Evolutionary conservation across 2,113 vertebrate genomes (phyloP).

Genomic region (Amphiprion percula): DNA sequence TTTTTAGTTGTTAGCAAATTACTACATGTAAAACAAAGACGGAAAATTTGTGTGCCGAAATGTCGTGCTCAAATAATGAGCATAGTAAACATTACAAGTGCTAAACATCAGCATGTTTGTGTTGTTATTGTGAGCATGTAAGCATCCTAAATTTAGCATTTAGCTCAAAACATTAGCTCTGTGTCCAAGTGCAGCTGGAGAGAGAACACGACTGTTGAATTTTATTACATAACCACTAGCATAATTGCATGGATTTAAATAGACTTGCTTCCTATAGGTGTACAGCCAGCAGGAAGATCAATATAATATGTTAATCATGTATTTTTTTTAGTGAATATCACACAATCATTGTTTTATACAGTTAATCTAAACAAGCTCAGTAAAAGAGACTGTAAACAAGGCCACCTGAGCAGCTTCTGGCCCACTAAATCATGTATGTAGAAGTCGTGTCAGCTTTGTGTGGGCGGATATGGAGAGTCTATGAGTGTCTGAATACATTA

Average conservation of each 20-base stretch:
- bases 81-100: too few relatives aligned
- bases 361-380: not conserved
- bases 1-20: too few relatives aligned
- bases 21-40: too few relatives aligned
- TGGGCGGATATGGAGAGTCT: slow-evolving; percentile 5
- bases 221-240: not conserved
- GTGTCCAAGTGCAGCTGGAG: too few relatives aligned
- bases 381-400: not conserved
- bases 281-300: not conserved
- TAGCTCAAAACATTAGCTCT: too few relatives aligned
- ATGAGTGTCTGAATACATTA: slow-evolving; percentile 30
- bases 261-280: not conserved
- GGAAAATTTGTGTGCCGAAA: too few relatives aligned
- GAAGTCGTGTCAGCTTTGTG: not conserved
- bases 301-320: not conserved
- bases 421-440: slow-evolving; percentile 32
- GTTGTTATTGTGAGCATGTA: too few relatives aligned
- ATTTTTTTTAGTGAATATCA: not conserved
- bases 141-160: too few relatives aligned
- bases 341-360: not conserved
- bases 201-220: too few relatives aligned
- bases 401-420: not conserved
- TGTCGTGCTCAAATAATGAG: too few relatives aligned
- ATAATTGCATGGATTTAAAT: too few relatives aligned
- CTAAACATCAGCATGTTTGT: too few relatives aligned